Evolutionary conservation across 1,140 invertebrate species (phyloP).

Genomic region (Macrosteles quadrilineatus): DNA sequence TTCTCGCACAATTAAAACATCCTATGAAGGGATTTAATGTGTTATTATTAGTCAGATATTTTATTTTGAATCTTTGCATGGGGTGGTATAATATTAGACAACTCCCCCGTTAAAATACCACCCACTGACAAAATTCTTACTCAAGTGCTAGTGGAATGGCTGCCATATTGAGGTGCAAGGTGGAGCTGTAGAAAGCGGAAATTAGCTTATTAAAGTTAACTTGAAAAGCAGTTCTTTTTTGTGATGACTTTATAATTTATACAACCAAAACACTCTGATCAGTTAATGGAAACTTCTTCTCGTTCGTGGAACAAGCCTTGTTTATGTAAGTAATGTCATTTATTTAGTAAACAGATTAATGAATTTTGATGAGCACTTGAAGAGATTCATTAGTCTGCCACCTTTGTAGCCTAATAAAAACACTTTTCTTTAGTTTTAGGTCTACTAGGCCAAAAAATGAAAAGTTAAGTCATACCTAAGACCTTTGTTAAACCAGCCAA

Average conservation of each 20-base stretch:
- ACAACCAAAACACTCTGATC: no score
- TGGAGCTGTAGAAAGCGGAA: slow-evolving; percentile 10
- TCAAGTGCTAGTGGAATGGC: background rate
- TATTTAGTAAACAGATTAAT: background rate
- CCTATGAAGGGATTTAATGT: no score
- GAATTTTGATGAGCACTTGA: no score
- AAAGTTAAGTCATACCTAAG: no score
- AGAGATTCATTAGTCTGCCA: no score
- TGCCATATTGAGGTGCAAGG: background rate
- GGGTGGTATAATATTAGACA: background rate
- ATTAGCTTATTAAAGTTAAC: background rate
- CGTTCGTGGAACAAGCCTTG: background rate
- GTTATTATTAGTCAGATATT: background rate
- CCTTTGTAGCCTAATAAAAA: no score
- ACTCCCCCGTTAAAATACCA: background rate
- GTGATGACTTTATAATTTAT: no score
- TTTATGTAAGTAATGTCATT: background rate
- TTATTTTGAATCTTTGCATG: slow-evolving; percentile 5
- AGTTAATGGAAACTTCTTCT: background rate
- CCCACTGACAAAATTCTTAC: background rate
- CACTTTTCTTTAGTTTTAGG: no score
- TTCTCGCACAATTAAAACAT: background rate
- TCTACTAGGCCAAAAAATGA: no score
- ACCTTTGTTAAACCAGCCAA: no score
- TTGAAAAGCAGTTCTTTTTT: no score